Conservation (phyloP, 2,888 invertebrate genomes). For the Metacarcinus magister region DNA sequence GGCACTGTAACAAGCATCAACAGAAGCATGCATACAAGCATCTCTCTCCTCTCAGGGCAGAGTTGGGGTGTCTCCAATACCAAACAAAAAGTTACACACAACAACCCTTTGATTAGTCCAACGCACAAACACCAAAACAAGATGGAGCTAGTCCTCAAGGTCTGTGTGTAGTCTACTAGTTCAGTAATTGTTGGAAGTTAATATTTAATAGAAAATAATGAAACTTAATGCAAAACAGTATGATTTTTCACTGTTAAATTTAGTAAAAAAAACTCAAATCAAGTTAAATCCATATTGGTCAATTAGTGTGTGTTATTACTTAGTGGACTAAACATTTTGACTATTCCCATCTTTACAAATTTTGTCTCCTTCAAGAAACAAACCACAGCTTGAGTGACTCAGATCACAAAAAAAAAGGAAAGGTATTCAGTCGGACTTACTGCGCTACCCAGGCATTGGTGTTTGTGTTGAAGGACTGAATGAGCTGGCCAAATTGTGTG, state of each 20-base stretch:
- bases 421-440: constrained; percentile 84
- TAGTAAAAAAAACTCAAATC: background rate
- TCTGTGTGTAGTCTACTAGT: constrained; percentile 32
- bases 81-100: background rate
- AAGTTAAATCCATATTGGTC: background rate
- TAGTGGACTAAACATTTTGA: constrained; percentile 40
- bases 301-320: background rate
- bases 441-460: constrained; percentile 97
- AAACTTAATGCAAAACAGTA: background rate
- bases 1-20: background rate
- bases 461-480: constrained; percentile 96
- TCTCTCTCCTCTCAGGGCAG: background rate
- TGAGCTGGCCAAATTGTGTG: constrained; percentile 93
- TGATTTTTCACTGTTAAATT: background rate
- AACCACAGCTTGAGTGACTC: background rate
- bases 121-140: constrained; percentile 56
- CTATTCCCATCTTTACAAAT: constrained; percentile 1
- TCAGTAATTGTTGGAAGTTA: background rate
- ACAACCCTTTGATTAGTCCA: constrained; percentile 30
- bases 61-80: constrained; percentile 7
- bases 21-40: constrained; percentile 37
- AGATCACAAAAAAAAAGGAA: constrained; percentile 8
- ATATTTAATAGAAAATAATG: background rate
- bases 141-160: constrained; percentile 58
- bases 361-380: constrained; percentile 31